Evolutionary conservation across 2,797 vertebrate species (phyloP).

Genomic region (Pteropus rufus): DNA sequence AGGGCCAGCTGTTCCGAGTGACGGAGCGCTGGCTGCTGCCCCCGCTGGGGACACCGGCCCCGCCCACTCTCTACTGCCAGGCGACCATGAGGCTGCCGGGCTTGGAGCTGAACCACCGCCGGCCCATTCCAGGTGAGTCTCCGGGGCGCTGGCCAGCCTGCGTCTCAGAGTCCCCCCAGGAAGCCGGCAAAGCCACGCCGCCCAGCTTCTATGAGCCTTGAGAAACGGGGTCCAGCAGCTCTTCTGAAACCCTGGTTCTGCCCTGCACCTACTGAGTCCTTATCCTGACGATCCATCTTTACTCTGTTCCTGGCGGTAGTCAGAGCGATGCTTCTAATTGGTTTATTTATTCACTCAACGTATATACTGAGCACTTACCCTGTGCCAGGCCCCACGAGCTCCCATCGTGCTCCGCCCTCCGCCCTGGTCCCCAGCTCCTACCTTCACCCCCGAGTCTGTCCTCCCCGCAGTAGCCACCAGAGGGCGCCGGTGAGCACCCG

Average conservation of each 20-base stretch:
- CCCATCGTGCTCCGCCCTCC: neutral
- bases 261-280: neutral
- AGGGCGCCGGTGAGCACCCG: neutral
- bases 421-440: neutral
- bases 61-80: slow-evolving; percentile 67
- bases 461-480: neutral
- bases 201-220: neutral
- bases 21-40: slow-evolving; percentile 48
- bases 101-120: neutral
- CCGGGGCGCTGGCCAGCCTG: neutral
- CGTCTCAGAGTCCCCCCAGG: neutral
- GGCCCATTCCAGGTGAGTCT: slow-evolving; percentile 53
- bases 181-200: neutral
- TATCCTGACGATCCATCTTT: no score
- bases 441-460: neutral
- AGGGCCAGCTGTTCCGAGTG: slow-evolving; percentile 60
- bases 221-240: fast-evolving
- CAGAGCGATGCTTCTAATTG: neutral
- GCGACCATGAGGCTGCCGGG: slow-evolving; percentile 48
- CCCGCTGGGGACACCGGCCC: fast-evolving
- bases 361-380: neutral
- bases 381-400: neutral
- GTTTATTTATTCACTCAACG: neutral
- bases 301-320: neutral
- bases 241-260: neutral